A percentile compares a stretch with the other conserved stretches of the same genome.
These are phyloP conservation scores for Argyrosomus regius DNA, from an alignment of 2,797 vertebrate species.

Conservation along the genomic window DNA sequence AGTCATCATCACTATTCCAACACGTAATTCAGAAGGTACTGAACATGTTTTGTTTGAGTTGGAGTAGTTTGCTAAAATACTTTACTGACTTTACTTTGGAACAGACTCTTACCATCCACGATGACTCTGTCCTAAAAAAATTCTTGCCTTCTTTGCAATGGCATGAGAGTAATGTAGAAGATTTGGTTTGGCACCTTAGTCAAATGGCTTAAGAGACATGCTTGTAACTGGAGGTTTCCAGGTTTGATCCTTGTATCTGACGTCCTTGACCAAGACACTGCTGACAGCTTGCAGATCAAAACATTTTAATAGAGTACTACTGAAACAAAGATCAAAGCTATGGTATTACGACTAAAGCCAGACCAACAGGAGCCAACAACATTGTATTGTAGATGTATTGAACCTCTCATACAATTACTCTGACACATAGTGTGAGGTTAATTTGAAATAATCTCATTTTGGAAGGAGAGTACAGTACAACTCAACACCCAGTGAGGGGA, in stretches of 20 bases:
- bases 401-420: slow-evolving; percentile 6
- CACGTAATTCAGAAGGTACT: neutral
- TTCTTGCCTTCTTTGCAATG: slow-evolving; percentile 42
- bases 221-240: slow-evolving; percentile 65
- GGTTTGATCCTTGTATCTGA: slow-evolving; percentile 58
- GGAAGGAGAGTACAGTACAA: neutral
- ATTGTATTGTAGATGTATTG: neutral
- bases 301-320: slow-evolving; percentile 49
- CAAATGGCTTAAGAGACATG: slow-evolving; percentile 48
- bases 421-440: neutral
- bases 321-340: slow-evolving; percentile 51
- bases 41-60: slow-evolving; percentile 10
- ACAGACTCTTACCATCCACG: slow-evolving; percentile 13
- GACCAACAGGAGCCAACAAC: slow-evolving; percentile 11
- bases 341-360: slow-evolving; percentile 26
- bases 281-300: slow-evolving; percentile 58
- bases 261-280: slow-evolving; percentile 58
- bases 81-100: slow-evolving; percentile 30
- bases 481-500: neutral
- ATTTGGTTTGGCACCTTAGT: slow-evolving; percentile 60
- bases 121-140: slow-evolving; percentile 32
- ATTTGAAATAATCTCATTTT: neutral
- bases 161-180: slow-evolving; percentile 58
- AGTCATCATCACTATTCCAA: neutral
- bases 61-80: neutral